Base-by-base conservation (phyloP, 2,888 invertebrate species). In the Alsophila aescularia region DNA sequence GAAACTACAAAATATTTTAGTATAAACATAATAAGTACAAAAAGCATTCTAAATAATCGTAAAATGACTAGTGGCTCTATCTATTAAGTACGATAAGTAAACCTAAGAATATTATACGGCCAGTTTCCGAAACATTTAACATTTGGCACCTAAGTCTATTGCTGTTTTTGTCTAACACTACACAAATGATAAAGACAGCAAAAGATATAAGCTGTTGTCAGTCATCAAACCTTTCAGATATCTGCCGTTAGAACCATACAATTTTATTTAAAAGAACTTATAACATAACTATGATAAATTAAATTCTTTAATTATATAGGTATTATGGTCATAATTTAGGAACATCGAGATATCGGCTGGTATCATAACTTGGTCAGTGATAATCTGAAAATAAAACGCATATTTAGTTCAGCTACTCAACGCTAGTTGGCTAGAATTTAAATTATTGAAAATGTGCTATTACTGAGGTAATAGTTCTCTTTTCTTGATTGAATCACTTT, bases 311-410 rank as follows among this genome's bases (percentile, higher is more conserved):
- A 40, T 40, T 9, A 39, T 29, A 50, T 35, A 40, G 15, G 31
- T 53, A 56, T 66, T 62, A 62, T 53, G 67, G 66, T 44, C 58
- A 70, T 71, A 64, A 39, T 64, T 62, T 80, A 83, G 85, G 83
- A 84, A 85, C 83, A 81, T 80, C 69, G 58, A 74, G 39, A 62
- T 62, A 68, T 81, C 83, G 84, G 84, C 82, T 84, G 85, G 83
- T 75, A 74, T 70, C 64, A 18, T 32, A 16, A 32, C 42, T 66
- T 62, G 61, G 64, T 68, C 59, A 59, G 73, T 61, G 52, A 60
- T 64, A n/a, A 35, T 24, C 53, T 53, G 53, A 24, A 53, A 52
- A 53, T 9, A 12, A 37, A 24, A 10, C 5, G 14, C 13, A 70
- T 64, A 58, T 16, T 59, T 57, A 41, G 49, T 56, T 50, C 13